Evolutionary conservation across 2,797 vertebrate genomes (phyloP), one percentile per base, ranked within the genome.

Genomic region (Arrhamphus sclerolepis): DNA sequence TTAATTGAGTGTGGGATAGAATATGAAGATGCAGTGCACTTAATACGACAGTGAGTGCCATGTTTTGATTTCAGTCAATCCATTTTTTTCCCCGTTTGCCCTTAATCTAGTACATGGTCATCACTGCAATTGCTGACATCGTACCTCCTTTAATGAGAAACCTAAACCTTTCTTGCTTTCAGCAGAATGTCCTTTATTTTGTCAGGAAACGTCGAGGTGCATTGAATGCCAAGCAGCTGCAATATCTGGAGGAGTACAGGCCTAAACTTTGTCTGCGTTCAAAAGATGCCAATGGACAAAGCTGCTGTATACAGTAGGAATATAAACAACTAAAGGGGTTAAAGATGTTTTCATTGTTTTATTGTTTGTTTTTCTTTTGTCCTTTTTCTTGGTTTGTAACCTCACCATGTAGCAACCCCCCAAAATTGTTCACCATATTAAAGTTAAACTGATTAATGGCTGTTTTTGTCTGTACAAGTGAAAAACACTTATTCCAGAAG

Each of bases 1-100:
- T 93, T 99, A 75, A 96, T 99, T 68, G 97, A 98, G 89, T 94
- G 96, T 88, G 97, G 97, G 82, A 98, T 98, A 97, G 96, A 96
- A 88, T 98, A 98, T 1, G 97, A 98, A 89, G 97, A 99, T 39
- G 97, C 97, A 3, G 97, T 99, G 82, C 94, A 98, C 89, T 96
- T 96, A 68, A 98, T 99, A 88, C 94, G 97, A 90, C 95, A 95
- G 97, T 99, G 88, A 96, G 95, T 75, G 14, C 16, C 2, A 47
- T 9, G 19, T 28, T 24, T 2, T 1, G 6, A 29, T 38, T n/a
- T 38, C 34, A 14, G 31, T 34, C 2, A 34, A 10, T 34, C 31
- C 31, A 34, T 9, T 9, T 38, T 38, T 11, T 34, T 34, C 3
- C 13, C 31, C 31, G 3, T 9, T 34, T 34, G 31, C 31, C 31